Evolutionary conservation across 2,113 vertebrate genomes (phyloP), one percentile per base, ranked within the genome.

Genomic region (Crotalus helleri): DNA sequence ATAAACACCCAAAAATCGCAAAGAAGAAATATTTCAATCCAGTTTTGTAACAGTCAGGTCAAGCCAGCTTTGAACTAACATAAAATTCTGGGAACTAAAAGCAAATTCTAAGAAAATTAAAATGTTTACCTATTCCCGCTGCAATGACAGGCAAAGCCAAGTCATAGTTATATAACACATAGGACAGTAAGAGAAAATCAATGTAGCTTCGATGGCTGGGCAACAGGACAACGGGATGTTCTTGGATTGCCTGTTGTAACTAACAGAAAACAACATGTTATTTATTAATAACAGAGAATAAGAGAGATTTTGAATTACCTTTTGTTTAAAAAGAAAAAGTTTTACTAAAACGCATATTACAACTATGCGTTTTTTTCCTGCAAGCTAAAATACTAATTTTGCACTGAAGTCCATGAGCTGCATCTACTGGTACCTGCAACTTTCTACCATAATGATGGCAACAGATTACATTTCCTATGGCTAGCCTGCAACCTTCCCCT

Each of bases 191-290:
- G 97, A 99, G 97, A 95, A 99, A 99, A 97, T 99, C 99, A 94
- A 99, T 97, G 91, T 99, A 99, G 95, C 99, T 99, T 58, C 99
- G 98, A 96, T 99, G 99, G 92, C 99, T 99, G 87, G 99, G 99
- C 88, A 99, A 96, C 91, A 99, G 98, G 3, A 99, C 98, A 13
- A 99, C 98, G 0, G 99, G 99, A 92, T 99, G 98, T 81, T 99
- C 99, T 93, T 98, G 99, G 95, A 99, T 98, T 95, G 98, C 98
- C 1, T 98, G 98, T 85, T 99, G 99, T 64, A 99, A 98, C 99
- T 99, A 90, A 90, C 19, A 96, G 93, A 90, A 58, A 92, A 92
- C 81, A 94, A 95, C 90, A 19, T 7, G 33, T 17, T 33, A 44
- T 89, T 61, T 21, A 92, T 55, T 24, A 85, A 1, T 49, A 44